A percentile compares a stretch with the other conserved stretches of the same genome.
Evolutionary conservation across 2,888 invertebrate genomes (phyloP).

Genomic region (Sphaeridia pumilis): DNA sequence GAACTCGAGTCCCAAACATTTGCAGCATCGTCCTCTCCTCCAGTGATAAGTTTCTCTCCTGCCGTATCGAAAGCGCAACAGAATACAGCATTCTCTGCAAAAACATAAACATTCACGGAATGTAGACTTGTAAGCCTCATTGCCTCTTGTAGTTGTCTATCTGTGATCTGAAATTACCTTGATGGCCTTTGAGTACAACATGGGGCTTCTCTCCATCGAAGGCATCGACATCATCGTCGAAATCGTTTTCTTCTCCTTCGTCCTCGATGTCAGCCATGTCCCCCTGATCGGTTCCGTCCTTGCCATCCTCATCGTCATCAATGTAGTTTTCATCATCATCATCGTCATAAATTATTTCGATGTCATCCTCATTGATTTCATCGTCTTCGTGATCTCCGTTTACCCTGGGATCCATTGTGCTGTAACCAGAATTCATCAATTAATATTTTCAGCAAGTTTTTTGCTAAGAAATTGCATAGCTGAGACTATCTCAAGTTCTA

Average conservation of each 20-base stretch:
- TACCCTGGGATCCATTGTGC: too few relatives aligned
- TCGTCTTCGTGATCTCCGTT: slow-evolving; percentile 5
- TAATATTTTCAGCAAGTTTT: too few relatives aligned
- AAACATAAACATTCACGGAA: too few relatives aligned
- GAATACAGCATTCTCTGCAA: slow-evolving; percentile 52
- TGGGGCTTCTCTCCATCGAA: slow-evolving; percentile 47
- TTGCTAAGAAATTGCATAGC: too few relatives aligned
- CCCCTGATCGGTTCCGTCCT: slow-evolving; percentile 38
- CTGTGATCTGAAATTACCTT: too few relatives aligned
- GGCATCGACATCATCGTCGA: slow-evolving; percentile 31
- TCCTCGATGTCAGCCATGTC: slow-evolving; percentile 40
- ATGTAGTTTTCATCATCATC: slow-evolving; percentile 37
- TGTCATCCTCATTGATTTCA: slow-evolving; percentile 41
- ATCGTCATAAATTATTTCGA: slow-evolving; percentile 40
- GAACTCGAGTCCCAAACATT: slow-evolving; percentile 62
- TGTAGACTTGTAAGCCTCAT: too few relatives aligned
- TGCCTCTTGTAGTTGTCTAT: too few relatives aligned
- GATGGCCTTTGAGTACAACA: slow-evolving; percentile 53
- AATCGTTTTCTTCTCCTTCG: slow-evolving; percentile 39
- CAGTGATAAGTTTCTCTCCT: slow-evolving; percentile 62
- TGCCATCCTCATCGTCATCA: slow-evolving; percentile 37
- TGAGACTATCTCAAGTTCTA: too few relatives aligned
- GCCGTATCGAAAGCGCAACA: slow-evolving; percentile 57
- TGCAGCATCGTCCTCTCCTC: slow-evolving; percentile 85
- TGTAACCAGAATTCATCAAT: too few relatives aligned